A percentile compares a stretch with the other conserved stretches of the same genome.
phyloP scores from a whole-genome alignment of 2,113 vertebrate genomes.

The Sinocyclocheilus grahami region DNA sequence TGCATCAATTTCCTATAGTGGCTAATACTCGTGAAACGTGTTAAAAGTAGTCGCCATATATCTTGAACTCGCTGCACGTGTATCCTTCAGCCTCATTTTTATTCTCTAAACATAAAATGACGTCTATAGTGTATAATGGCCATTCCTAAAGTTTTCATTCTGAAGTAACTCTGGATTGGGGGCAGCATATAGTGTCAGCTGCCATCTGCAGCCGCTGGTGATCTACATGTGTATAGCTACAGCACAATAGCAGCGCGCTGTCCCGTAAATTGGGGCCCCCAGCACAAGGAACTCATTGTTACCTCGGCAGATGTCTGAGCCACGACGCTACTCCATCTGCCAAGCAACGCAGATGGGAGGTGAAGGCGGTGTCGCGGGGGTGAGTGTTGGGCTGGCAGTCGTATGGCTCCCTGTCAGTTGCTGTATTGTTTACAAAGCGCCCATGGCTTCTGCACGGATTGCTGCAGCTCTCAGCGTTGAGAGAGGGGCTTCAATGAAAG shows the following conservation, averaged over 20 bases:
- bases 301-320: constrained; percentile 73
- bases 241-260: too few species aligned
- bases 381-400: constrained; percentile 57
- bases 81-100: too few species aligned
- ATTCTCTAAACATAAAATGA: background rate
- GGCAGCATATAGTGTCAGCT: constrained; percentile 62
- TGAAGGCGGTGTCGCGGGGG: constrained; percentile 53
- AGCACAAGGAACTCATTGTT: constrained; percentile 71
- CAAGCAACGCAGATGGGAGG: constrained; percentile 63
- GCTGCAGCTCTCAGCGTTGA: constrained; percentile 55
- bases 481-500: background rate
- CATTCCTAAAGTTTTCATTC: background rate
- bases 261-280: too few species aligned
- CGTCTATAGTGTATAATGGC: background rate
- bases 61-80: background rate
- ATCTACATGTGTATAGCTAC: constrained; percentile 76
- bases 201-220: constrained; percentile 58
- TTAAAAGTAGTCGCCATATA: background rate
- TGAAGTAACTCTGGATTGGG: constrained; percentile 57
- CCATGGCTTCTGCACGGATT: constrained; percentile 48
- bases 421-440: constrained; percentile 61
- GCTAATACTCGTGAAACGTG: background rate
- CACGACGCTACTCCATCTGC: constrained; percentile 75
- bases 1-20: background rate
- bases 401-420: constrained; percentile 70